These are phyloP conservation scores for Rhincodon typus DNA, from an alignment of 2,797 vertebrate species.

Conservation along the genomic window DNA sequence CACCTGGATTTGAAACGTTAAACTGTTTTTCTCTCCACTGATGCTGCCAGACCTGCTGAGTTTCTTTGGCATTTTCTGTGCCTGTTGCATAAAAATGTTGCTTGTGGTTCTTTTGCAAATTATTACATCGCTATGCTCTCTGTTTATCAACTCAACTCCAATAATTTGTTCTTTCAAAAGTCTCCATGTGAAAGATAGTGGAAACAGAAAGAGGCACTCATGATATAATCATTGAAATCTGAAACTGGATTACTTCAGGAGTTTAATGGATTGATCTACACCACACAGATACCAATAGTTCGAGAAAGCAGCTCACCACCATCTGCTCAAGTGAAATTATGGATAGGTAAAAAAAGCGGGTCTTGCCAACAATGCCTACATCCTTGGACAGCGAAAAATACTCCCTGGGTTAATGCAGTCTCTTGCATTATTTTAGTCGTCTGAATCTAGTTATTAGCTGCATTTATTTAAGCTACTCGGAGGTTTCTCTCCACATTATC, in stretches of 20 bases:
- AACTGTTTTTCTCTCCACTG: too few relatives aligned
- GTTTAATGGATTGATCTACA: neutral
- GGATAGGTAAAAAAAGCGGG: neutral
- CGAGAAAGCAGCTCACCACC: neutral
- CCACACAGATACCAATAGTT: neutral
- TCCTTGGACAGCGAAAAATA: neutral
- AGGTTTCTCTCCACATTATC: neutral
- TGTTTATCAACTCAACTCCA: neutral
- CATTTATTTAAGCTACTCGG: neutral
- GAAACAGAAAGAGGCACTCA: neutral
- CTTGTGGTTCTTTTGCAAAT: neutral
- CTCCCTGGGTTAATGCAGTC: neutral
- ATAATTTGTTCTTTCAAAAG: neutral
- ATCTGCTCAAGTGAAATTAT: neutral
- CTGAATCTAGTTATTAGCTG: neutral
- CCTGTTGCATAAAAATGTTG: too few relatives aligned
- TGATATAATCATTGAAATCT: neutral
- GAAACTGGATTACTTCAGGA: neutral
- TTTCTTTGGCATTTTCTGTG: too few relatives aligned
- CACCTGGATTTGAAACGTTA: too few relatives aligned
- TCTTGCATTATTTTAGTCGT: neutral
- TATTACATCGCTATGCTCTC: neutral
- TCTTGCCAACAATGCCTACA: neutral
- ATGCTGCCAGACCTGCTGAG: too few relatives aligned
- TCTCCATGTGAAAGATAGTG: neutral